Evolutionary conservation across 2,113 vertebrate species (phyloP).

Genomic region (Hipposideros armiger): DNA sequence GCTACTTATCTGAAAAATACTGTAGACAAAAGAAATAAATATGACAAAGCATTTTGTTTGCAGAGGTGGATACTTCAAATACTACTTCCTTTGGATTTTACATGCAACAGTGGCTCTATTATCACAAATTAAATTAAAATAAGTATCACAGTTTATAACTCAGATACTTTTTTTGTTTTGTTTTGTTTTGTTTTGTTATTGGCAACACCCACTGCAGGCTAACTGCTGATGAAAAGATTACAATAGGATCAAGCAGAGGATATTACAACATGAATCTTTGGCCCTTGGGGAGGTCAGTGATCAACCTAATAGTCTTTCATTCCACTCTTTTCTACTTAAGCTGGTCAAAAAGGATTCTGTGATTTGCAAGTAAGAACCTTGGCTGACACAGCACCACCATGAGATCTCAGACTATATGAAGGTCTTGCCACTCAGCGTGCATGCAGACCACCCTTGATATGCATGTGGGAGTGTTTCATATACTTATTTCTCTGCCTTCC

Average conservation of each 20-base stretch:
- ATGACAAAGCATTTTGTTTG: neutral
- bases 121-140: neutral
- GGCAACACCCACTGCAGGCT: neutral
- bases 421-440: neutral
- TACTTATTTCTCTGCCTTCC: neutral
- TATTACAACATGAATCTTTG: neutral
- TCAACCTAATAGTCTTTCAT: neutral
- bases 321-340: neutral
- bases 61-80: neutral
- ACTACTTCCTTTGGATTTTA: neutral
- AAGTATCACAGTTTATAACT: neutral
- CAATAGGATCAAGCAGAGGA: neutral
- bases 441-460: no score
- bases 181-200: neutral
- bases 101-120: neutral
- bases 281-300: neutral
- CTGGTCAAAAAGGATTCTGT: neutral
- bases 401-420: conserved; percentile 20
- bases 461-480: neutral
- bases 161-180: neutral
- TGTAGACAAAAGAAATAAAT: neutral
- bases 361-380: neutral
- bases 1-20: neutral
- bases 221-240: neutral
- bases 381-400: neutral